Base-by-base conservation (phyloP, 2,888 invertebrate species). In the Leptopilina syphax region DNA sequence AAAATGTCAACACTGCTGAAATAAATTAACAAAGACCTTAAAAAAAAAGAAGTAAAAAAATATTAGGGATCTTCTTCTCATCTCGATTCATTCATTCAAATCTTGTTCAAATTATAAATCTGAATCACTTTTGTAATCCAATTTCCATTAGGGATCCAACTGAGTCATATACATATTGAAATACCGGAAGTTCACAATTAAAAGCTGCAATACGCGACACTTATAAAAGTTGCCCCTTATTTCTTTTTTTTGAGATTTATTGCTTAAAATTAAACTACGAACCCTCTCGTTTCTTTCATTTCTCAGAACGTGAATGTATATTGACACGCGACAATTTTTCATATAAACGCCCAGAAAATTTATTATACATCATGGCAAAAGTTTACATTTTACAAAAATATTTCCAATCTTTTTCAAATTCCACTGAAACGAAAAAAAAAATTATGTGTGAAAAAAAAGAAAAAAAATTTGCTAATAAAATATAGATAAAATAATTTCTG, bases 141-240 rank as follows among this genome's bases (percentile, higher is more conserved):
- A 73, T 73, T 73, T 73, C 73, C 57, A 57, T 73, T 57, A 54
- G n/a, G n/a, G 34, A 34, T 34, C 34, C 34, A n/a, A n/a, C 57
- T 73, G 73, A 73, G n/a, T 73, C 73, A 73, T 44, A 44, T 44
- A 44, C 8, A 6, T 7, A 44, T 73, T 34, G 34, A 27, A 73
- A 73, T 73, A 73, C 70, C 73, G 73, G 73, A 73, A 73, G 57
- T 73, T 73, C 54, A 57, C 73, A 57, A 57, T 73, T 73, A 73
- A 70, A 70, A 70, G 54, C 54, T 70, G 70, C 70, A 70, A 50
- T 27, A 70, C 70, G 27, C 50, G 27, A 50, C 34, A 70, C 13
- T 24, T 13, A n/a, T 8, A 8, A 13, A 27, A 8, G 34, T 12
- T 12, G 27, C 34, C 54, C 54, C 47, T 27, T 50, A 3, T 12